Evolutionary conservation across 2,113 vertebrate genomes (phyloP).

Genomic region (Oreocharis arfaki): DNA sequence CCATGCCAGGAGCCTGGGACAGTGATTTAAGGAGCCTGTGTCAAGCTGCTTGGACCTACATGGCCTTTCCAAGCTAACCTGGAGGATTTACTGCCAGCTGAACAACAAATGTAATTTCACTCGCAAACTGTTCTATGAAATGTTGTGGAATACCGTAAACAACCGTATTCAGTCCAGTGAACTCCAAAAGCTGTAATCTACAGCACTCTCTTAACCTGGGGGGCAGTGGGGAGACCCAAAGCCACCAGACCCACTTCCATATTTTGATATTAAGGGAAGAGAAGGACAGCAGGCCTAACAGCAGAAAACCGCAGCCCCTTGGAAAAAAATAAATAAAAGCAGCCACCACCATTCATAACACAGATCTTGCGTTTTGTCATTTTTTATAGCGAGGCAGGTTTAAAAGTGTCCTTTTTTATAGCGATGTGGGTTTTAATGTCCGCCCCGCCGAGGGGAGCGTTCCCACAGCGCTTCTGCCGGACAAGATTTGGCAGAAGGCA

Average conservation of each 20-base stretch:
- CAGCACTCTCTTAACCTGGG: neutral
- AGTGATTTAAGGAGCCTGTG: conserved; percentile 60
- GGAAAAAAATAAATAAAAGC: neutral
- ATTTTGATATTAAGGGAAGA: neutral
- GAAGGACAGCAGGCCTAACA: neutral
- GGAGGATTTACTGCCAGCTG: conserved; percentile 53
- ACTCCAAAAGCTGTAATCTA: conserved; percentile 10
- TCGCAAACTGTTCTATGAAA: conserved; percentile 39
- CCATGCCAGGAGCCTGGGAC: neutral
- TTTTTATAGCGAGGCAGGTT: neutral
- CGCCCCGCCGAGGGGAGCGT: accelerated
- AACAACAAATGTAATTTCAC: conserved; percentile 56
- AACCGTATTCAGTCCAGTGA: neutral
- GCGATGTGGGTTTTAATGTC: neutral
- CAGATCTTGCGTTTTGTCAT: neutral
- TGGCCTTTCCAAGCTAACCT: conserved; percentile 42
- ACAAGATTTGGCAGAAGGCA: neutral
- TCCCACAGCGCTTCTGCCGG: neutral
- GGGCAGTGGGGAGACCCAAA: neutral
- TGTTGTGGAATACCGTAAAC: conserved; percentile 53
- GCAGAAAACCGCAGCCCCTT: neutral
- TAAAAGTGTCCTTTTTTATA: neutral
- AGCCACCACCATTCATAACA: neutral
- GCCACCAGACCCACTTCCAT: neutral
- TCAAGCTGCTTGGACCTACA: conserved; percentile 46